Evolutionary conservation across 2,888 invertebrate genomes (phyloP), one percentile per base, ranked within the genome.

Genomic region (Drosophila setosimentum): DNA sequence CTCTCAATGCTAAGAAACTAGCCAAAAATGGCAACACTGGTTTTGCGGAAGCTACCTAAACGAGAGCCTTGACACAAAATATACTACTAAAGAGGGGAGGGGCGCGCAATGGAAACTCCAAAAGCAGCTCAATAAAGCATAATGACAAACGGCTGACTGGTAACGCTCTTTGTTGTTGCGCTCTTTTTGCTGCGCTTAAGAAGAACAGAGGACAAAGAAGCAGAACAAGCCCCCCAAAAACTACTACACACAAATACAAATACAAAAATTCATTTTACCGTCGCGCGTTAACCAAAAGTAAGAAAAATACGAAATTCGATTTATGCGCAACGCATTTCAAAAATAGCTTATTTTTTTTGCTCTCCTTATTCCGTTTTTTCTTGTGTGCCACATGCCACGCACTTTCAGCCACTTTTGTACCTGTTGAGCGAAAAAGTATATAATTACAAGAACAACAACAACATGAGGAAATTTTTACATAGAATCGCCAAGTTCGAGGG

Each of bases 381-480:
- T n/a, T 33, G 33, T 45, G 13, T 67, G 68, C 53, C 67, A 69
- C 80, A 75, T 73, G 61, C 64, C 65, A 69, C 78, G 72, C 74
- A 73, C 68, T 70, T 73, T 70, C 61, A 59, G 51, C 53, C n/a
- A 55, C 29, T 37, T 42, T 78, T 78, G 73, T 87, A 87, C 87
- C 87, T 87, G 87, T 87, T 87, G 87, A 87, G 83, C 85, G 68
- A 68, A 83, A 81, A 29, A 37, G n/a, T 35, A 72, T 37, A 75
- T 73, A 83, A 80, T 75, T 80, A 68, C 75, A 83, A 77, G 59
- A 80, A 76, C 61, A 76, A 33, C 50, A 53, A 63, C 53, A 51
- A 61, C 54, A 50, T 30, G 53, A 66, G 71, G 69, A 67, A 70
- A 71, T 73, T 87, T 65, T 76, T 73, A 73, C 73, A 80, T 45